Base-by-base conservation (phyloP, 1,140 invertebrate species). In the Lanistes nyassanus region DNA sequence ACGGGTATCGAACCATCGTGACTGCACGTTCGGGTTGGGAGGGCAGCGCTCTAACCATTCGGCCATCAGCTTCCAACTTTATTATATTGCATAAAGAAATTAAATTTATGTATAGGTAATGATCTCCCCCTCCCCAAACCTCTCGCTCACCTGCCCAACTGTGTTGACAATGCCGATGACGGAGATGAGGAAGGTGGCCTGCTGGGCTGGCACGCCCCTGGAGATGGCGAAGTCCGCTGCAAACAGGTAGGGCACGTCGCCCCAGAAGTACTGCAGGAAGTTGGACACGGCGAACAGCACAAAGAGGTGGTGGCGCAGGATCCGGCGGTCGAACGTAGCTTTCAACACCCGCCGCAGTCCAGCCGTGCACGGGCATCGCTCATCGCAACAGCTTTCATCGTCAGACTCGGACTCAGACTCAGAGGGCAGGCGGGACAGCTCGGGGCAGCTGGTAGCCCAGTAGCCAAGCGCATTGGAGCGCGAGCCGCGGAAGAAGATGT, bases 131-230 rank as follows among this genome's bases (percentile, higher is more conserved):
- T n/a, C n/a, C n/a, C n/a, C n/a, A n/a, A n/a, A n/a, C 19, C 19
- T 60, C n/a, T 42, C 21, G 42, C 70, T 72, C 37, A 72, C 70
- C 94, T 97, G 90, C 4, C 88, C 97, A 60, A 89, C 37, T 9
- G 86, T 90, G 72, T 90, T 91, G n/a, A 87, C 85, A n/a, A 91
- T 89, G 26, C 91, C 98, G 86, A 99, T 98, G 69, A 98, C 94
- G 3, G 97, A 98, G 16, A 99, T 86, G 53, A 99, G 90, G 86
- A 95, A 95, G 2, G 97, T 95, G 0, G 97, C 96, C 77, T 93
- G 90, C 5, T 92, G 95, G 76, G 93, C 67, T 0, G 58, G 39
- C 37, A 86, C 81, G 42, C 84, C 86, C 23, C 81, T 72, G 36
- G 82, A 81, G 51, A 76, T 75, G 23, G 85, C 83, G 69, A 80